Evolutionary conservation across 2,888 invertebrate genomes (phyloP).

Genomic region (Blastobasis adustella): DNA sequence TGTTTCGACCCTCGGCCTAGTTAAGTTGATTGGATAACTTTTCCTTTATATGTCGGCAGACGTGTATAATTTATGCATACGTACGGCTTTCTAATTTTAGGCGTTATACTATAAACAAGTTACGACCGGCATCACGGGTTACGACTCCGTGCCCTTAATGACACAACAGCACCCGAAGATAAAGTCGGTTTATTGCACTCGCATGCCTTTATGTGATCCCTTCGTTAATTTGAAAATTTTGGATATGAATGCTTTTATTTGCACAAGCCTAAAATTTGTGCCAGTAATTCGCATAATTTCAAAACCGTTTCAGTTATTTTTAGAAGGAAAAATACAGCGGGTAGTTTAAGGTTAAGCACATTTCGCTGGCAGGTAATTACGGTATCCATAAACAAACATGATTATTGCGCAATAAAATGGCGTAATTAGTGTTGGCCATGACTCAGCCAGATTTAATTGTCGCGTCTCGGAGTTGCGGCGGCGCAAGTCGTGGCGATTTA

Average conservation of each 20-base stretch:
- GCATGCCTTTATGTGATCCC: slow-evolving; percentile 40
- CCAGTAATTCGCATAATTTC: no score
- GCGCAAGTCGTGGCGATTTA: slow-evolving; percentile 61
- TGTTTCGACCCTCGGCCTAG: no score
- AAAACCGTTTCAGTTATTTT: no score
- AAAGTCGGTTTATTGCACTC: slow-evolving; percentile 53
- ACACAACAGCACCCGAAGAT: slow-evolving; percentile 54
- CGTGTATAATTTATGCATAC: slow-evolving; percentile 21
- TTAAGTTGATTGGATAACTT: no score
- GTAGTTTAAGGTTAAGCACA: no score
- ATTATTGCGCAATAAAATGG: slow-evolving; percentile 17
- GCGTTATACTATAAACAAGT: slow-evolving; percentile 61
- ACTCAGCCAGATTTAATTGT: slow-evolving; percentile 65
- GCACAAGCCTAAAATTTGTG: background rate
- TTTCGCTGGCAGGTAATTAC: slow-evolving; percentile 3
- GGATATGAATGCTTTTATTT: slow-evolving; percentile 2
- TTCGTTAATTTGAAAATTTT: slow-evolving; percentile 35
- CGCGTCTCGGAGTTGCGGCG: slow-evolving; percentile 29
- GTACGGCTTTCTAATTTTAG: slow-evolving; percentile 57
- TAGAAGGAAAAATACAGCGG: no score
- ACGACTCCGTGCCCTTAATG: slow-evolving; percentile 58
- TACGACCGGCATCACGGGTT: slow-evolving; percentile 64
- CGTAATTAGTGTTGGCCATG: slow-evolving; percentile 56
- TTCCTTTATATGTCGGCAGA: background rate
- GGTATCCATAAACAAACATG: slow-evolving; percentile 1